phyloP scores from a whole-genome alignment of 2,797 vertebrate species.

The Odontamblyopus lacepedii region DNA sequence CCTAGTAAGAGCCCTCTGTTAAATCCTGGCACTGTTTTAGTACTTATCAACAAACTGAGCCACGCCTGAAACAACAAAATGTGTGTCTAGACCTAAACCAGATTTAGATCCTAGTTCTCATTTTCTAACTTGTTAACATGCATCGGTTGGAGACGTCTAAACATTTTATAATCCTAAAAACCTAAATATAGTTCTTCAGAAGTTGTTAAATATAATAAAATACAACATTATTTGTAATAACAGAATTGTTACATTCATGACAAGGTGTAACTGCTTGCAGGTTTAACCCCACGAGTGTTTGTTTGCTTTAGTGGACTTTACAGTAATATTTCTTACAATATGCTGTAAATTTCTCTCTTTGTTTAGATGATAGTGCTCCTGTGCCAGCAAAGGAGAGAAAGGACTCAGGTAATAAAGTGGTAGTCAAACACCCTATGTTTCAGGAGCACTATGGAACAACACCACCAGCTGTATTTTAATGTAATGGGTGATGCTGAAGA shows the following conservation, averaged over 20 bases:
- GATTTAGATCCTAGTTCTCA: constrained; percentile 10
- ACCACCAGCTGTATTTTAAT: constrained; percentile 24
- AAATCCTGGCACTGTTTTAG: constrained; percentile 46
- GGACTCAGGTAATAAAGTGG: constrained; percentile 92
- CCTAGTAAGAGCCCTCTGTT: constrained; percentile 79
- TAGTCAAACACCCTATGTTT: constrained; percentile 19
- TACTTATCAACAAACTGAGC: constrained; percentile 40
- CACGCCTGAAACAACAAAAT: constrained; percentile 54
- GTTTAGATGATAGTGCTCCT: constrained; percentile 94
- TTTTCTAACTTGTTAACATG: constrained; percentile 55
- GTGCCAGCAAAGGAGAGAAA: constrained; percentile 88
- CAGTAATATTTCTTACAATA: constrained; percentile 79
- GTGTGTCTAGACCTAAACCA: constrained; percentile 51
- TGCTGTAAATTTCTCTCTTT: constrained; percentile 84
- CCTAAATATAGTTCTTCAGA: background rate
- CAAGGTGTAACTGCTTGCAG: constrained; percentile 48
- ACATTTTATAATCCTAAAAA: constrained; percentile 1
- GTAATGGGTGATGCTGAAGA: background rate
- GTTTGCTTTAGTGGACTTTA: constrained; percentile 74
- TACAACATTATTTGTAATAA: constrained; percentile 8
- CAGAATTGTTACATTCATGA: constrained; percentile 42
- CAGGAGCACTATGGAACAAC: background rate
- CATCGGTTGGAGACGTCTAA: constrained; percentile 15
- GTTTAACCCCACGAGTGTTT: constrained; percentile 41
- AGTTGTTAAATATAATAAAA: constrained; percentile 4